Evolutionary conservation across 2,888 invertebrate species (phyloP).

Genomic region (Odontocerum albicorne): DNA sequence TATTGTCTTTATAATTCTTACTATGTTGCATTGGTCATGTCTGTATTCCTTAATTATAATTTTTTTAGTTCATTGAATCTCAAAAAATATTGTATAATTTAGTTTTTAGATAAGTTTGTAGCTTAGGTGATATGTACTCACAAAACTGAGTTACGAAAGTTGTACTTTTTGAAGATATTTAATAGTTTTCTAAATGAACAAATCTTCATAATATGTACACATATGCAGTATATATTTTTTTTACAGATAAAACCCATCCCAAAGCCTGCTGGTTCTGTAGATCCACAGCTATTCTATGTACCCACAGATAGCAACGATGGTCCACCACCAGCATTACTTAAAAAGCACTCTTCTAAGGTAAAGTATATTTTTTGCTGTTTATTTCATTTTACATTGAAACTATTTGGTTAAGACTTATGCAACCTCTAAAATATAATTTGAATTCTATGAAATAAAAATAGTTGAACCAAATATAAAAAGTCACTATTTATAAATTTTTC

Average conservation of each 20-base stretch:
- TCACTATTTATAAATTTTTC: background rate
- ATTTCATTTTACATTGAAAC: background rate
- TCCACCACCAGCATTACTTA: conserved; percentile 51
- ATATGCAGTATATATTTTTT: no score
- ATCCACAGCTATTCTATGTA: conserved; percentile 78
- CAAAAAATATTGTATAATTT: no score
- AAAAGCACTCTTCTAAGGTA: conserved; percentile 41
- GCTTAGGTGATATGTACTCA: no score
- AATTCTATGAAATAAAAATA: background rate
- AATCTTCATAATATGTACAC: no score
- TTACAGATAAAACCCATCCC: conserved; percentile 75
- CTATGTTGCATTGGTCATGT: no score
- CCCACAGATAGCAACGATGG: conserved; percentile 67
- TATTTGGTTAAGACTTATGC: background rate
- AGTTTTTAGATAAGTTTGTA: no score
- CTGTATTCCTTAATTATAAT: no score
- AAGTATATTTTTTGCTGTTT: background rate
- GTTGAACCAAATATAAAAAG: background rate
- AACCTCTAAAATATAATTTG: background rate
- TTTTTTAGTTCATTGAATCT: no score
- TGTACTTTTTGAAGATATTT: no score
- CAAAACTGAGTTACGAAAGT: no score
- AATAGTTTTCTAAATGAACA: no score
- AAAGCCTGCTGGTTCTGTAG: conserved; percentile 73
- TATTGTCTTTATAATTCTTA: no score